A percentile compares a stretch with the other conserved stretches of the same genome.
Evolutionary conservation across 1,140 invertebrate species (phyloP).

Genomic region (Drosophila tani): DNA sequence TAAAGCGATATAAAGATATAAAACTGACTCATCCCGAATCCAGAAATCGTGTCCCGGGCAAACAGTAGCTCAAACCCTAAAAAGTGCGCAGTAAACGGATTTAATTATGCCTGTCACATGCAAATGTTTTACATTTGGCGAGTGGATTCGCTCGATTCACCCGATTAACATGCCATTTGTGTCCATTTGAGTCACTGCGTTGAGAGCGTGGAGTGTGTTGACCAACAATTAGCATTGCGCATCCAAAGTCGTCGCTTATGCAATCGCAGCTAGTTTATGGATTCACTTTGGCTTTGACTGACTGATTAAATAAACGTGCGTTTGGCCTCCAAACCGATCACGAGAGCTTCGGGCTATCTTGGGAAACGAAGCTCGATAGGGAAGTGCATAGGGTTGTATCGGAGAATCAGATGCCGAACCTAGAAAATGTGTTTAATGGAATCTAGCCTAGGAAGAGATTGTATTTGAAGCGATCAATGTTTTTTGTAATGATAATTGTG

Average conservation of each 20-base stretch:
- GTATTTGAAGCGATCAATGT: background rate
- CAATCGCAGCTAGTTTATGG: constrained; percentile 29
- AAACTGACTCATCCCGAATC: constrained; percentile 37
- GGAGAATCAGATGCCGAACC: background rate
- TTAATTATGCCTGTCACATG: constrained; percentile 75
- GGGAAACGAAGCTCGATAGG: constrained; percentile 9
- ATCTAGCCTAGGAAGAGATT: background rate
- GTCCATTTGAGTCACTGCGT: constrained; percentile 38
- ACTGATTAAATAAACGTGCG: constrained; percentile 48
- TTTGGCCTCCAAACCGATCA: constrained; percentile 21
- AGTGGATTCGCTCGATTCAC: constrained; percentile 34
- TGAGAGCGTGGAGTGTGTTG: constrained; percentile 39
- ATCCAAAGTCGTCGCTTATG: constrained; percentile 38
- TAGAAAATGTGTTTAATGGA: background rate
- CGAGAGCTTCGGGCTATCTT: constrained; percentile 1
- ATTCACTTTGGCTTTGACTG: constrained; percentile 12
- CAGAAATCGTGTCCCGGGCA: constrained; percentile 26
- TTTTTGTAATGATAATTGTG: background rate
- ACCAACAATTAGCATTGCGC: constrained; percentile 61
- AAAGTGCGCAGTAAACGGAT: constrained; percentile 66
- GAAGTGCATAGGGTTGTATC: background rate
- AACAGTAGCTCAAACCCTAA: constrained; percentile 49
- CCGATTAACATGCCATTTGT: constrained; percentile 66
- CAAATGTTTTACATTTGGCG: constrained; percentile 72
- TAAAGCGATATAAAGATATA: constrained; percentile 8